phyloP scores from a whole-genome alignment of 2,113 vertebrate species.

The Bos indicus region DNA sequence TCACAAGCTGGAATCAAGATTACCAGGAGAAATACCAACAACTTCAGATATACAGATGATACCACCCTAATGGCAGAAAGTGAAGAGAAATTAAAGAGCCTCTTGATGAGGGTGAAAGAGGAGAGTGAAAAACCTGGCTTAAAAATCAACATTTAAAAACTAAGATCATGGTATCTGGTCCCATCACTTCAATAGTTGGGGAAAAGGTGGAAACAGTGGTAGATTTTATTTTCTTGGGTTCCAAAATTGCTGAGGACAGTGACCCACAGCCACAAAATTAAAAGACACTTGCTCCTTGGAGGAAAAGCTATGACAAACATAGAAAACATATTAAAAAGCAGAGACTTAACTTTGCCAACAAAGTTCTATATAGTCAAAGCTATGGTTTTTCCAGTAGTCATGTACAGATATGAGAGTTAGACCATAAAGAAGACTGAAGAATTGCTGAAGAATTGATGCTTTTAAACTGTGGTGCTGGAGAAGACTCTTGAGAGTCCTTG shows the following conservation, averaged over 20 bases:
- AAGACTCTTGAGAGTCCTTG: not conserved
- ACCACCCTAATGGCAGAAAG: not conserved
- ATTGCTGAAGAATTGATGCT: not conserved
- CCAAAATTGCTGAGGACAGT: not conserved
- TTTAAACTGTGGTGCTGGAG: not conserved
- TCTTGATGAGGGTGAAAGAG: not conserved
- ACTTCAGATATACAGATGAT: not conserved
- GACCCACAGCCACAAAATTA: not conserved
- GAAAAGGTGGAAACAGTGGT: accelerated
- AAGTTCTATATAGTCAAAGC: not conserved
- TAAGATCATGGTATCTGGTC: not conserved
- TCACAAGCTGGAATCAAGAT: not conserved
- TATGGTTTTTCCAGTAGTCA: not conserved
- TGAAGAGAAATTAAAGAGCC: not conserved
- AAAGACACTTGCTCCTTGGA: not conserved
- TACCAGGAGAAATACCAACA: not conserved
- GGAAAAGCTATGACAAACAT: not conserved
- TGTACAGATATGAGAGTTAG: not conserved
- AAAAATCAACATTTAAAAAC: not conserved
- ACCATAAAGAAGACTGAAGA: not conserved
- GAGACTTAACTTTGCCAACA: not conserved
- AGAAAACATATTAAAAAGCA: not conserved
- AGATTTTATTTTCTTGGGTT: not conserved
- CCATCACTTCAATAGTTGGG: not conserved
- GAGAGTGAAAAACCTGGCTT: not conserved